Evolutionary conservation across 2,113 vertebrate species (phyloP).

Genomic region (Spea multiplicata): DNA sequence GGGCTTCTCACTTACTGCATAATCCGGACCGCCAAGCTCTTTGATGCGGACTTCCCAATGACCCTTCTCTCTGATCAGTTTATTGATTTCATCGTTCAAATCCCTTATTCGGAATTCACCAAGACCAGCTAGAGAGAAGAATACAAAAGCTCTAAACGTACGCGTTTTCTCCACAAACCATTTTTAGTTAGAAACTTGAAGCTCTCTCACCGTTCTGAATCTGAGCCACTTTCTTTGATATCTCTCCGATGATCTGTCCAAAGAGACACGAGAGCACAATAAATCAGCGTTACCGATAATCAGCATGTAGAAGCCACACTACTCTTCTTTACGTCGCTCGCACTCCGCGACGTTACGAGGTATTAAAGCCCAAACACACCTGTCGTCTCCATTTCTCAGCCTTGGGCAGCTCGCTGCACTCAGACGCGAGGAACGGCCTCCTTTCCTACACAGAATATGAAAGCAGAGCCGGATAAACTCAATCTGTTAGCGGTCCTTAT

Average conservation of each 20-base stretch:
- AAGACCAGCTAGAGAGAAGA: slow-evolving; percentile 76
- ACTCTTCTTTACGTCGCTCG: too few species aligned
- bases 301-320: too few species aligned
- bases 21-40: slow-evolving; percentile 91
- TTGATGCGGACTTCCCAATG: slow-evolving; percentile 96
- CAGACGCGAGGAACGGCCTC: slow-evolving; percentile 91
- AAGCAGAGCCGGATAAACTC: not conserved
- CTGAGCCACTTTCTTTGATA: slow-evolving; percentile 97
- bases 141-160: not conserved
- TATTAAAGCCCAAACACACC: slow-evolving; percentile 58
- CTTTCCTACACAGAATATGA: slow-evolving; percentile 71
- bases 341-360: too few species aligned
- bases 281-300: too few species aligned
- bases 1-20: slow-evolving; percentile 69
- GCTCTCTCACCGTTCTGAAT: slow-evolving; percentile 90
- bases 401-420: slow-evolving; percentile 92
- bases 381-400: slow-evolving; percentile 96
- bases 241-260: slow-evolving; percentile 92
- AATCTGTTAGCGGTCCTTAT: too few species aligned
- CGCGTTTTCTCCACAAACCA: too few species aligned
- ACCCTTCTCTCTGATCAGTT: slow-evolving; percentile 92
- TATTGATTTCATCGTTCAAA: slow-evolving; percentile 97
- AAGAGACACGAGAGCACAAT: slow-evolving; percentile 36
- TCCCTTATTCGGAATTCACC: slow-evolving; percentile 96
- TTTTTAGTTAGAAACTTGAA: too few species aligned